phyloP scores from a whole-genome alignment of 2,888 invertebrate genomes.

The Ormyrus thymus region DNA sequence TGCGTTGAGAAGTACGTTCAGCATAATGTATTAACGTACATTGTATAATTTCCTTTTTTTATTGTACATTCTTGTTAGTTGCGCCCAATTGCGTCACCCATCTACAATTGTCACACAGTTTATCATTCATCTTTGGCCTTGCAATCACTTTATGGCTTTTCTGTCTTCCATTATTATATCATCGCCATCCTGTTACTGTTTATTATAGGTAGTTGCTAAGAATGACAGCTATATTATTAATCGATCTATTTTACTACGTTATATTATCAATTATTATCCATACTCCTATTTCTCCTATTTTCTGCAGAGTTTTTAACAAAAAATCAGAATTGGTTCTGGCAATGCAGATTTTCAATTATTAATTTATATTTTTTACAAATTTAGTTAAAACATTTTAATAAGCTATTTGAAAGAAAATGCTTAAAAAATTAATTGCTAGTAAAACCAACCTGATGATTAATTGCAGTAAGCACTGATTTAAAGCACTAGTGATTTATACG shows the following conservation, averaged over 20 bases:
- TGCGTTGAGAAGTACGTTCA: conserved; percentile 22
- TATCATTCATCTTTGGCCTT: conserved; percentile 44
- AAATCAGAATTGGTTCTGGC: conserved; percentile 25
- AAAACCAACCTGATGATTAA: conserved; percentile 22
- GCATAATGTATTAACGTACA: conserved; percentile 26
- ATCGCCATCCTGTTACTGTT: conserved; percentile 34
- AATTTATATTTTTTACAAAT: not conserved
- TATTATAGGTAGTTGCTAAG: conserved; percentile 37
- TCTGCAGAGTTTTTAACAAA: conserved; percentile 23
- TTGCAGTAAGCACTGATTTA: conserved; percentile 20
- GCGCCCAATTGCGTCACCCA: conserved; percentile 26
- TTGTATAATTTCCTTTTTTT: not conserved
- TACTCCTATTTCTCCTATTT: conserved; percentile 8
- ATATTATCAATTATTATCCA: conserved; percentile 7
- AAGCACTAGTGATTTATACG: conserved; percentile 14
- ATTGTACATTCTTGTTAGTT: conserved; percentile 41
- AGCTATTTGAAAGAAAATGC: conserved; percentile 1
- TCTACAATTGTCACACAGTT: conserved; percentile 32
- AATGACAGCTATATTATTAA: conserved; percentile 39
- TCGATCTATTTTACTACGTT: conserved; percentile 9
- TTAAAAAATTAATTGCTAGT: not conserved
- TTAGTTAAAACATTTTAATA: not conserved
- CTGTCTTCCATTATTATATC: conserved; percentile 22
- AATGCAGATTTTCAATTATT: not conserved
- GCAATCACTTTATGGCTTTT: conserved; percentile 48